Percentiles rank a stretch among this genome's conserved stretches.
These are phyloP conservation scores for Myiagra hebetior DNA, from an alignment of 2,113 vertebrate genomes.

Conservation along the genomic window DNA sequence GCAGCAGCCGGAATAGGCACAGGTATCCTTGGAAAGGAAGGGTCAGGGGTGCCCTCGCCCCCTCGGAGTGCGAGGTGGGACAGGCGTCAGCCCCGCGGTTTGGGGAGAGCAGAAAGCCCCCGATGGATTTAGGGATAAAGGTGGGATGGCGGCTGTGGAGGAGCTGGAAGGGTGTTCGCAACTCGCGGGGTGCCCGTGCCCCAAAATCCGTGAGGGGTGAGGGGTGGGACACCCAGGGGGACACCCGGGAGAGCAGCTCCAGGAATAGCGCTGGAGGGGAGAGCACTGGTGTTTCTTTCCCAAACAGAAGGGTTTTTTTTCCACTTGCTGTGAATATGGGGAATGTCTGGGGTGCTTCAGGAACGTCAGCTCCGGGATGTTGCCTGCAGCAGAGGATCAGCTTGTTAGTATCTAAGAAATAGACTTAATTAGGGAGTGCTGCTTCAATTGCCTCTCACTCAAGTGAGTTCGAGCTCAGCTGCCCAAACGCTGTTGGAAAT, in stretches of 20 bases:
- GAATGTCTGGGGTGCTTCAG: rapidly evolving
- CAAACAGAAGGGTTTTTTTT: rapidly evolving
- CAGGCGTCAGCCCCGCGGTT: not conserved
- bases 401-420: too few species aligned
- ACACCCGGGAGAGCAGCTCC: not conserved
- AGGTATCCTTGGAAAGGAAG: rapidly evolving
- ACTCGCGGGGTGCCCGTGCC: rapidly evolving
- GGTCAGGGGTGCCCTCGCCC: rapidly evolving
- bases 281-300: rapidly evolving
- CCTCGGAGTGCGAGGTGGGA: not conserved
- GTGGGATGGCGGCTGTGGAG: rapidly evolving
- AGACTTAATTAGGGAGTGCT: too few species aligned
- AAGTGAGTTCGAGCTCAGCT: rapidly evolving
- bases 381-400: not conserved
- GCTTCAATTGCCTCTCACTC: not conserved
- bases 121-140: rapidly evolving
- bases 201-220: rapidly evolving
- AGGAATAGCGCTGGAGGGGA: rapidly evolving
- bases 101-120: rapidly evolving
- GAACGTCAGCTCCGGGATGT: rapidly evolving
- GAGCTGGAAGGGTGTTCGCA: rapidly evolving
- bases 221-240: not conserved
- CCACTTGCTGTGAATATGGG: rapidly evolving
- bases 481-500: not conserved
- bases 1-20: rapidly evolving